Conservation (phyloP, 2,113 vertebrate species). For the Alligator sinensis region DNA sequence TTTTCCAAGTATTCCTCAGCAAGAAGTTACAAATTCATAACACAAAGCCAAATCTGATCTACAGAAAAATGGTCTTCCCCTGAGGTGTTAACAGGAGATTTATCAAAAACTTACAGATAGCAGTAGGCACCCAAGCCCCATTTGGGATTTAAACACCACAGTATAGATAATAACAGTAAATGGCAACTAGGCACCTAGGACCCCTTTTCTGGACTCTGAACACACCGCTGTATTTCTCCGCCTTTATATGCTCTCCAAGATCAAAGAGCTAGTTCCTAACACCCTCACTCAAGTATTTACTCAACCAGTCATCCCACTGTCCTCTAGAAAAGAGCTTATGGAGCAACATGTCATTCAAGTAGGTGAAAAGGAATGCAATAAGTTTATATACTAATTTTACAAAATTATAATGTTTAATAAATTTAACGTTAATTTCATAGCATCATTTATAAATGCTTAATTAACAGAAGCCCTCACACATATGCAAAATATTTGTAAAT, state of each 20-base stretch:
- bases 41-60: not conserved
- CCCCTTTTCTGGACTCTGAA: not conserved
- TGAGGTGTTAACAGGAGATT: not conserved
- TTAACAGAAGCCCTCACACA: not conserved
- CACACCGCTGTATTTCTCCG: not conserved
- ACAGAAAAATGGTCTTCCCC: not conserved
- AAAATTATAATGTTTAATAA: too few relatives aligned
- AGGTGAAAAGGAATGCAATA: not conserved
- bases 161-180: not conserved
- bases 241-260: not conserved
- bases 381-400: too few relatives aligned
- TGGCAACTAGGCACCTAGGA: not conserved
- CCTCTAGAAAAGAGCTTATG: not conserved
- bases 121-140: not conserved
- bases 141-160: not conserved
- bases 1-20: not conserved
- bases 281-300: not conserved
- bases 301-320: not conserved
- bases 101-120: not conserved
- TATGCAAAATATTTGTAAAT: not conserved
- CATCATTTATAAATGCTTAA: not conserved
- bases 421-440: too few relatives aligned
- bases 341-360: not conserved
- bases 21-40: not conserved
- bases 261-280: constrained; percentile 3